Base-by-base conservation (phyloP, 2,797 vertebrate genomes). In the Menidia menidia region DNA sequence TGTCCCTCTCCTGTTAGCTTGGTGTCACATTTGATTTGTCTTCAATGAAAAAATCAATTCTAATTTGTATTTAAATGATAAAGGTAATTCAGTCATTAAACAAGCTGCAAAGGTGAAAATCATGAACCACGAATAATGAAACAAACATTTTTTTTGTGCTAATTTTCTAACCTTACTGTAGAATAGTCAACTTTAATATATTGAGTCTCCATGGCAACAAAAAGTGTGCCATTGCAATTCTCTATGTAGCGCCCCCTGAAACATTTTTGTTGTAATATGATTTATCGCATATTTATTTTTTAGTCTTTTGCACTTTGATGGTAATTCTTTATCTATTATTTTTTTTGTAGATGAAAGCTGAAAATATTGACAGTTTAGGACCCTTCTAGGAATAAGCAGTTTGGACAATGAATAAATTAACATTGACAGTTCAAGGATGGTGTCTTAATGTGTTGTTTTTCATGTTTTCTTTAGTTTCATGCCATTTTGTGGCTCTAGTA, bases 31-130 rank as follows among this genome's bases (percentile, higher is more conserved):
- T n/a, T 2, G 62, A 54, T 61, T 12, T 6, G 2, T 48, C 32
- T 70, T 45, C 4, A 30, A 51, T 48, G 44, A 68, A 12, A 44
- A 55, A 63, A 67, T 15, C 3, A 32, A 10, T 8, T 13, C 9
- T 6, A n/a, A 58, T 6, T 51, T 71, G 18, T 60, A 30, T 2
- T 4, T n/a, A 53, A 15, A 45, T 60, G 43, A 45, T 25, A n/a
- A 15, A 18, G 3, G 33, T 42, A 15, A 39, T 68, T 62, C 50
- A 14, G 43, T 59, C 11, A 60, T 73, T 11, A 62, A 63, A 61
- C 18, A 54, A 6, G 33, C 30, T 50, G 31, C 32, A 66, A 4
- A 45, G 60, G 11, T 31, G 15, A 13, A 47, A 66, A 44, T 30
- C 54, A 2, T n/a, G 14, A 45, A 31, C 25, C 0, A 18, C 25